Percentiles rank a stretch among this genome's conserved stretches.
These are phyloP conservation scores for Oriolus oriolus DNA, from an alignment of 2,113 vertebrate species.

Conservation along the genomic window DNA sequence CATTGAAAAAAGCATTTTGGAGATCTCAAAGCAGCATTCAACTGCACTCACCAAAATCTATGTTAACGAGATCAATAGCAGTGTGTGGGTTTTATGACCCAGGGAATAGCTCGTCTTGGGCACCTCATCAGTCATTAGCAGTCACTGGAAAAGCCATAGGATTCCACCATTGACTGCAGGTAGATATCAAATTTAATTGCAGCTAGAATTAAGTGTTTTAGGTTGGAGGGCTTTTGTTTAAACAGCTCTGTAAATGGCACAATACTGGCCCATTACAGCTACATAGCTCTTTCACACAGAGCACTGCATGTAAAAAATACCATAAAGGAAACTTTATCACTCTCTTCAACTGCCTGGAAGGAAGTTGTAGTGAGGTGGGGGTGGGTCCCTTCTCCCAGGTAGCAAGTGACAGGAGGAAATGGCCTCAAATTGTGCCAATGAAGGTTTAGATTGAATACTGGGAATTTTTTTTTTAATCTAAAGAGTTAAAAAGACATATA, in stretches of 20 bases:
- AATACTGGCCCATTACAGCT: not conserved
- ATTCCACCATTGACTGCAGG: not conserved
- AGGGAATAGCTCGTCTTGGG: not conserved
- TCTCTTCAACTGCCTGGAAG: not conserved
- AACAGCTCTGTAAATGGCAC: not conserved
- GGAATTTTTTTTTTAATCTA: not conserved
- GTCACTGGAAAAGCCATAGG: not conserved
- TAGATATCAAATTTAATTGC: not conserved
- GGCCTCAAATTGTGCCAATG: not conserved
- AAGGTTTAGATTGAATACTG: not conserved
- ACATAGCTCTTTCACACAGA: not conserved
- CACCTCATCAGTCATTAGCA: not conserved
- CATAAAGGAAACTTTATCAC: not conserved
- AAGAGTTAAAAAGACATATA: not conserved
- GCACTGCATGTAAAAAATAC: not conserved
- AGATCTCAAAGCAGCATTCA: not conserved
- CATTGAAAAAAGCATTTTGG: not conserved
- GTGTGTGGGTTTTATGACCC: not conserved
- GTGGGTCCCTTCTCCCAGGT: not conserved
- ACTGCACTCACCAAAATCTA: not conserved
- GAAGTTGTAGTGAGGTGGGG: not conserved
- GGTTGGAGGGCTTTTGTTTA: not conserved
- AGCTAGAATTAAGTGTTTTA: not conserved
- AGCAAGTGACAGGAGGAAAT: not conserved
- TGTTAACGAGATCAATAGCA: not conserved